phyloP scores from a whole-genome alignment of 2,113 vertebrate genomes.

The Aleadryas rufinucha region DNA sequence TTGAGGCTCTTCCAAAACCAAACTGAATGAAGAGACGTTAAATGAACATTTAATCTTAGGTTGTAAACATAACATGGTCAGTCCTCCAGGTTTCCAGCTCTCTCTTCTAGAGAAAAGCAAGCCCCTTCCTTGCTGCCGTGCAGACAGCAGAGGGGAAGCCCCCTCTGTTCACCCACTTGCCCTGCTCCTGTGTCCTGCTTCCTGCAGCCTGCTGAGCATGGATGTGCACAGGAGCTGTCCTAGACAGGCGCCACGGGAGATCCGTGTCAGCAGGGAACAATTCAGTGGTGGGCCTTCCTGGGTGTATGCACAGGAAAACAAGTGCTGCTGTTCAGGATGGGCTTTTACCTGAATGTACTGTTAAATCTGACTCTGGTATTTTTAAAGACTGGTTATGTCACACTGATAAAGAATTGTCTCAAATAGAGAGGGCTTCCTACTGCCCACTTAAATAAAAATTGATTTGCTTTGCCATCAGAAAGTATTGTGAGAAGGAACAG shows the following conservation, averaged over 20 bases:
- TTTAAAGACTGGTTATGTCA: neutral
- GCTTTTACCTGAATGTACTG: neutral
- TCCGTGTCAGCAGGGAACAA: rapidly evolving
- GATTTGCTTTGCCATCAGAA: neutral
- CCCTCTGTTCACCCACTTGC: neutral
- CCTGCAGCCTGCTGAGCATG: rapidly evolving
- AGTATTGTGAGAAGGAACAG: neutral
- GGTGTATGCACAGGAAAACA: neutral
- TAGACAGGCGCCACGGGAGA: rapidly evolving
- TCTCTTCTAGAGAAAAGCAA: neutral
- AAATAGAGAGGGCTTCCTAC: neutral
- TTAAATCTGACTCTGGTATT: neutral
- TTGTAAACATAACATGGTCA: neutral
- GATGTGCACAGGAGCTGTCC: neutral
- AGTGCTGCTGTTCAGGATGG: neutral
- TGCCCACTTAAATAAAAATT: neutral
- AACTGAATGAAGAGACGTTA: neutral
- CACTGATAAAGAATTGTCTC: neutral
- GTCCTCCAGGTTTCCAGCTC: neutral
- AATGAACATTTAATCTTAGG: neutral
- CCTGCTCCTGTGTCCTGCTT: neutral
- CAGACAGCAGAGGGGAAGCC: neutral
- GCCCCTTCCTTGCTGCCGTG: neutral
- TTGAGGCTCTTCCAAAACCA: neutral
- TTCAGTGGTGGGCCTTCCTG: neutral